These are phyloP conservation scores for Drosophila nr. perissopoda DNA, from an alignment of 2,888 invertebrate genomes.

Conservation along the genomic window DNA sequence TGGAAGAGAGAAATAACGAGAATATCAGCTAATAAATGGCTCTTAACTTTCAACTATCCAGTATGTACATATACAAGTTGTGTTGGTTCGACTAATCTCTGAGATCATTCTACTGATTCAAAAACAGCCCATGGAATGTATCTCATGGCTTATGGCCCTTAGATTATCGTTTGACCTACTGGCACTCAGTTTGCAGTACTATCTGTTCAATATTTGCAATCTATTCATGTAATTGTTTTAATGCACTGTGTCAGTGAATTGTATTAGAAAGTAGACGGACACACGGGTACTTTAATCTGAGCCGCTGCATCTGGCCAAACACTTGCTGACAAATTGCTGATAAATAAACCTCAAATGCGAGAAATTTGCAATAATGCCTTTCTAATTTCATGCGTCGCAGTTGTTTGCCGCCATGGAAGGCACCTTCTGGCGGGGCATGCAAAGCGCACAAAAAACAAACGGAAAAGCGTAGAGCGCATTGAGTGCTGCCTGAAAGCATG, in stretches of 20 bases:
- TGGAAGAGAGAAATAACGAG: background rate
- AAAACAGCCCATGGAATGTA: background rate
- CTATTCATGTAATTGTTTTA: constrained; percentile 40
- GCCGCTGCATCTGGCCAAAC: constrained; percentile 72
- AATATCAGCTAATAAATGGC: background rate
- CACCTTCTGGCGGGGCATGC: constrained; percentile 67
- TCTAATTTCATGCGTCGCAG: constrained; percentile 75
- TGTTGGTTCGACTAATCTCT: background rate
- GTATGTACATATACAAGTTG: background rate
- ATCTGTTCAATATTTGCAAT: constrained; percentile 6
- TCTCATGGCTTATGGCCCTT: background rate
- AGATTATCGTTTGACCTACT: constrained; percentile 15
- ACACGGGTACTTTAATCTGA: constrained; percentile 69
- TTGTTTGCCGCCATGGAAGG: constrained; percentile 40
- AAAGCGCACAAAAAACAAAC: constrained; percentile 62
- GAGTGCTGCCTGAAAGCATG: constrained; percentile 39
- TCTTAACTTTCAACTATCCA: background rate
- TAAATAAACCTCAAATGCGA: constrained; percentile 74
- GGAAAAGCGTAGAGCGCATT: constrained; percentile 36
- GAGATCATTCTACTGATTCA: background rate
- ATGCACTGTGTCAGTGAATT: constrained; percentile 63
- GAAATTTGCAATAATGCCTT: constrained; percentile 78
- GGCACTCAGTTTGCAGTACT: background rate
- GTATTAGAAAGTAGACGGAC: constrained; percentile 67
- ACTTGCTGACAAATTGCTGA: constrained; percentile 80